A percentile compares a stretch with the other conserved stretches of the same genome.
These are phyloP conservation scores for Campoletis raptor DNA, from an alignment of 2,888 invertebrate species.

Conservation along the genomic window DNA sequence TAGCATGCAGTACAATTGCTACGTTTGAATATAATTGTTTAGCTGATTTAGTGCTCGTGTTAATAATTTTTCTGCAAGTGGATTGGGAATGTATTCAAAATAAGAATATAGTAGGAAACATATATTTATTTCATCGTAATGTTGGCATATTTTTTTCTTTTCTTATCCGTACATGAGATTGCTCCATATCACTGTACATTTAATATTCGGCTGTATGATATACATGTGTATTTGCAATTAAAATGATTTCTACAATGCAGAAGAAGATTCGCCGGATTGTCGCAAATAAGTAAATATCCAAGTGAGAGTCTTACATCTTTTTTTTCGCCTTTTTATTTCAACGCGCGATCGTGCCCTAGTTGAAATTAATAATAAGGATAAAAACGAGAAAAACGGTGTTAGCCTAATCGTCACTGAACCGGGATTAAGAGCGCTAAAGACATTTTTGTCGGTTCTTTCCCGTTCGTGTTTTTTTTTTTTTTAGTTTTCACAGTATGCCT, in stretches of 20 bases:
- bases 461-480: constrained; percentile 3
- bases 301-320: constrained; percentile 36
- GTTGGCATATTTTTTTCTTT: constrained; percentile 73
- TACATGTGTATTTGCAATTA: constrained; percentile 46
- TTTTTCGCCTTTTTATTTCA: constrained; percentile 18
- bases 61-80: constrained; percentile 46
- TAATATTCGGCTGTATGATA: constrained; percentile 49
- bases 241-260: constrained; percentile 10
- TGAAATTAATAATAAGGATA: constrained; percentile 11
- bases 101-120: constrained; percentile 77
- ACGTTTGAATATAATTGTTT: neutral
- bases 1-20: too few species aligned
- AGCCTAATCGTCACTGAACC: constrained; percentile 34
- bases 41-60: constrained; percentile 3
- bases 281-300: constrained; percentile 47
- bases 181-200: constrained; percentile 69
- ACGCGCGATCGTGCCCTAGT: constrained; percentile 60
- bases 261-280: constrained; percentile 31
- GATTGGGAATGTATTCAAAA: constrained; percentile 53
- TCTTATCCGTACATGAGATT: constrained; percentile 76
- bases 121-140: constrained; percentile 81
- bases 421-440: constrained; percentile 44
- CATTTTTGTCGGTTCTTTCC: constrained; percentile 16
- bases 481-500: constrained; percentile 24
- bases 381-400: constrained; percentile 38